Evolutionary conservation across 2,113 vertebrate genomes (phyloP).

Genomic region (Pogonocichla stellata): DNA sequence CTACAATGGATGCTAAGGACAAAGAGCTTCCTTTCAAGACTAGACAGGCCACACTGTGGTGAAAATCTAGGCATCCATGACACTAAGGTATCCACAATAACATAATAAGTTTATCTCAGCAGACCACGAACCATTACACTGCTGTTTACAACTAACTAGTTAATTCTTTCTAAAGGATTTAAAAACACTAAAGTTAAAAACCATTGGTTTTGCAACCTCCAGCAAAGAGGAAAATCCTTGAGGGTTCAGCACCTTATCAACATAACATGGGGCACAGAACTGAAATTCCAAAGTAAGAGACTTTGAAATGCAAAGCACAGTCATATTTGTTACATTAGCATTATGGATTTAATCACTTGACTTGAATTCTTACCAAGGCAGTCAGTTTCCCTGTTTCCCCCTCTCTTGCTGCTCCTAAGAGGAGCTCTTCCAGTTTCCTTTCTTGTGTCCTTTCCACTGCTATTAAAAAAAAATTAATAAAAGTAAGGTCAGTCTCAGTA

Average conservation of each 20-base stretch:
- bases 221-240: neutral
- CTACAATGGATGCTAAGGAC: accelerated
- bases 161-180: neutral
- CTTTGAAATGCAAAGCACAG: neutral
- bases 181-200: neutral
- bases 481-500: neutral
- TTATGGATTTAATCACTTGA: neutral
- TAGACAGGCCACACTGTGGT: neutral
- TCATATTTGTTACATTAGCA: neutral
- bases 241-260: neutral
- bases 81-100: neutral
- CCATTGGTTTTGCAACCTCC: neutral
- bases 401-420: slow-evolving; percentile 86
- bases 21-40: neutral
- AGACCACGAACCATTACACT: neutral
- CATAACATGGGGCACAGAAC: neutral
- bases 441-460: slow-evolving; percentile 88
- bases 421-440: slow-evolving; percentile 83
- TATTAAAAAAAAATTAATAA: slow-evolving; percentile 54
- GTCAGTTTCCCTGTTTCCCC: slow-evolving; percentile 78
- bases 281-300: neutral
- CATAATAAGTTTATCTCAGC: neutral
- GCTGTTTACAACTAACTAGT: neutral
- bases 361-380: slow-evolving; percentile 79
- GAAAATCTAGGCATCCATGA: neutral